phyloP scores from a whole-genome alignment of 2,113 vertebrate species.

The Pseudorhombus dupliciocellatus region DNA sequence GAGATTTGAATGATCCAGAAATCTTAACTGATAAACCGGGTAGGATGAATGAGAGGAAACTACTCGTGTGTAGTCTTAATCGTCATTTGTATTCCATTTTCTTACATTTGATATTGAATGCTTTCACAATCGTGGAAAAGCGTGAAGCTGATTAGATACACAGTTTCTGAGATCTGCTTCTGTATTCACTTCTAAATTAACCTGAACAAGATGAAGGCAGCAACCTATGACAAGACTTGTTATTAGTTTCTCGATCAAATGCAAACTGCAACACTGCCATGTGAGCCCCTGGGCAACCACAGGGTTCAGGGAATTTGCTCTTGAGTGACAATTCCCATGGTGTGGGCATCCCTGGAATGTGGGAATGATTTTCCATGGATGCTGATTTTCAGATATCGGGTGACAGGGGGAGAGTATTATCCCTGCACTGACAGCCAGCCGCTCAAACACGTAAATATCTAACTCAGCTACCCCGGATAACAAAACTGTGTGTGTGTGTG shows the following conservation, averaged over 20 bases:
- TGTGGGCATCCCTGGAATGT: constrained; percentile 74
- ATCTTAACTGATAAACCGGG: no score
- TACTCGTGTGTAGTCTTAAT: no score
- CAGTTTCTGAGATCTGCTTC: not conserved
- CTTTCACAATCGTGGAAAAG: no score
- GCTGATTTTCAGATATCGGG: constrained; percentile 43
- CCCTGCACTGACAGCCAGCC: constrained; percentile 12
- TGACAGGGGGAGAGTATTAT: constrained; percentile 29
- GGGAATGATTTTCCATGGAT: constrained; percentile 57
- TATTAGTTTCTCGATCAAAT: not conserved
- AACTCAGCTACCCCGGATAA: not conserved
- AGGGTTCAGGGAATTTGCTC: constrained; percentile 36
- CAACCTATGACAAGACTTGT: not conserved
- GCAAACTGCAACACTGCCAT: constrained; percentile 18
- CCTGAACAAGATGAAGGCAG: not conserved
- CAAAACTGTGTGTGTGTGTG: not conserved
- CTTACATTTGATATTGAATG: no score
- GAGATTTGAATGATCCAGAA: no score
- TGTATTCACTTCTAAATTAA: not conserved
- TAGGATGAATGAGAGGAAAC: no score
- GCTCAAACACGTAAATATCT: constrained; percentile 15
- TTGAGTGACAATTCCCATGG: constrained; percentile 57
- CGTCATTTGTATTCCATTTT: no score
- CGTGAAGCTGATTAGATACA: not conserved
- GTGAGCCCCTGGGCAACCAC: constrained; percentile 26